Base-by-base conservation (phyloP, 2,797 vertebrate genomes). In the Neosilurus hyrtlii region DNA sequence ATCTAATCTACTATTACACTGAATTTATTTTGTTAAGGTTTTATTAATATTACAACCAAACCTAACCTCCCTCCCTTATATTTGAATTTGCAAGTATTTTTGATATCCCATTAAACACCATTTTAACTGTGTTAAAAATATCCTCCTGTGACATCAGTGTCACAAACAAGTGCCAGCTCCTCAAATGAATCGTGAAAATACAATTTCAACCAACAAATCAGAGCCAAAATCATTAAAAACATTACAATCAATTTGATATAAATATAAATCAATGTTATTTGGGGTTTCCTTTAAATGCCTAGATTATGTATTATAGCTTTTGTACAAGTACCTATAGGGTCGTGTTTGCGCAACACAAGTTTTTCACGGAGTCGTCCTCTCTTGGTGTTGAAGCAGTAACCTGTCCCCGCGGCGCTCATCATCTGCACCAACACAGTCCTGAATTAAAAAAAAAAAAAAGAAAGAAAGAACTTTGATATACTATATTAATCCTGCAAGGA, bases 381-480 rank as follows among this genome's bases (percentile, higher is more conserved):
- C 92, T 94, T 96, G 7, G 93, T 74, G 87, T 97, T 98, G 91
- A 97, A 97, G 87, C 84, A 89, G 89, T 91, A 96, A 30, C 96
- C 96, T 0, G 97, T 98, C 61, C 97, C 97, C 0, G 97, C 97
- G 2, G 96, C 95, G 20, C 97, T 99, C 83, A 97, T 9, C 97
- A 99, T 97, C 93, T 95, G 96, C 89, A 99, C 96, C 91, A 99
- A 91, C 84, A 99, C 24, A 15, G 92, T 95, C 74, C 97, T 99
- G 54, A 54, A 18, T 75, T 22, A 15, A n/a, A 74, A 52, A 11
- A 70, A 5, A 43, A 3, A 43, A 2, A 43, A 3, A 43, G 6
- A 43, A 43, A 43, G 2, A 43, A 43, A 43, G 2, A 43, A 43
- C 6, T 43, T 43, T 43, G 37, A 43, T 43, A 6, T 43, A 43